Evolutionary conservation across 2,888 invertebrate genomes (phyloP).

Genomic region (Lepeophtheirus nordmannii): DNA sequence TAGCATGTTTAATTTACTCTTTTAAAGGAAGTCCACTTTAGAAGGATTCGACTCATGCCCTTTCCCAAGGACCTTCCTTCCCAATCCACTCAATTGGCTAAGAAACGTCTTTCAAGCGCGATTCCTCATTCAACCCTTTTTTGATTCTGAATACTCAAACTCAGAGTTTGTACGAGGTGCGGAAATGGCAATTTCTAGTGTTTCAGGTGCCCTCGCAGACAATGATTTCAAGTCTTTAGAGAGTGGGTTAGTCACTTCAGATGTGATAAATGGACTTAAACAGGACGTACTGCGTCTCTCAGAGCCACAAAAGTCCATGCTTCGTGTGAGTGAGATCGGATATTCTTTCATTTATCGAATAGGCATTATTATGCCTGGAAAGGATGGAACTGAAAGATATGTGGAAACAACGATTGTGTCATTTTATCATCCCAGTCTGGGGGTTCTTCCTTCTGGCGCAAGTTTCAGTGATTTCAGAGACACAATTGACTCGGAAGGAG

Average conservation of each 20-base stretch:
- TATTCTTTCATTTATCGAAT: neutral
- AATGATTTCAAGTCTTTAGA: neutral
- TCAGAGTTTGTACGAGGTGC: neutral
- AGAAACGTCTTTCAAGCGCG: neutral
- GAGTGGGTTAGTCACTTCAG: neutral
- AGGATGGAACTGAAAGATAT: neutral
- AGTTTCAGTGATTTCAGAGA: neutral
- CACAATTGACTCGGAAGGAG: neutral
- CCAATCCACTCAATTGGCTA: neutral
- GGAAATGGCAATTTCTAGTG: neutral
- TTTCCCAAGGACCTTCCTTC: neutral
- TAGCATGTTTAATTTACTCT: no score
- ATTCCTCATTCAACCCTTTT: neutral
- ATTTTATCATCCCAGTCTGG: slow-evolving; percentile 4
- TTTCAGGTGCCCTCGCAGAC: neutral
- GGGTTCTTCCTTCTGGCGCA: neutral
- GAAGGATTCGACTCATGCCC: neutral
- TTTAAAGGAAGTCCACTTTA: neutral
- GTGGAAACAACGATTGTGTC: neutral
- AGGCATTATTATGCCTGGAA: neutral
- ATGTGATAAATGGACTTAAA: neutral
- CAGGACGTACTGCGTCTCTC: neutral
- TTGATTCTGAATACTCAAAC: neutral
- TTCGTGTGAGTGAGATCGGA: neutral
- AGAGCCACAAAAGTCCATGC: neutral